Percentiles rank a stretch among this genome's conserved stretches.
Conservation (phyloP, 1,140 invertebrate genomes). For the Drosophila nebulosa region DNA sequence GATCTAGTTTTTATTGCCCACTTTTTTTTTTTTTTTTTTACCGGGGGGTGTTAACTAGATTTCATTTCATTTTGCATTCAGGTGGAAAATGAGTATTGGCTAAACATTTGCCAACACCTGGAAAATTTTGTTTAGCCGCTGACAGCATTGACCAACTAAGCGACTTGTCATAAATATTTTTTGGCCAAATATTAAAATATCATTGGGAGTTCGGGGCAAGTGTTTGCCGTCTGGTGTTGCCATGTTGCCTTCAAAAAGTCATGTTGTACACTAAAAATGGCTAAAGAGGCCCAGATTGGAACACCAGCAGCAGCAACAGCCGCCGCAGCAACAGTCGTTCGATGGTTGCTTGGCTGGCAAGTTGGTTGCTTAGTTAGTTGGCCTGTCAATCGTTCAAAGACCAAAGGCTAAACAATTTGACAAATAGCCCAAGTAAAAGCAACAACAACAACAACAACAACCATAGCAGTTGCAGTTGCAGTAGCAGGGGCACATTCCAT, state of each 20-base stretch:
- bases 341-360: neutral
- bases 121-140: neutral
- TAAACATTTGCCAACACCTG: slow-evolving; percentile 65
- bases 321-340: neutral
- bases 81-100: too few species aligned
- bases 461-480: slow-evolving; percentile 1
- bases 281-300: slow-evolving; percentile 46
- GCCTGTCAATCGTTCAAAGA: slow-evolving; percentile 70
- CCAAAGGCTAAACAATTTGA: slow-evolving; percentile 79
- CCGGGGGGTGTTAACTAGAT: slow-evolving; percentile 16
- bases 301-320: slow-evolving; percentile 37
- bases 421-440: slow-evolving; percentile 55
- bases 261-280: slow-evolving; percentile 18
- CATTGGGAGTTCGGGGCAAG: slow-evolving; percentile 10
- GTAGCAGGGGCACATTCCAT: neutral
- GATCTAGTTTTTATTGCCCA: neutral
- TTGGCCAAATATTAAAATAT: slow-evolving; percentile 61
- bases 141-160: slow-evolving; percentile 41
- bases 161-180: slow-evolving; percentile 51
- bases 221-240: slow-evolving; percentile 13
- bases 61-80: too few species aligned
- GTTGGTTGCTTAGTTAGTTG: slow-evolving; percentile 63
- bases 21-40: too few species aligned
- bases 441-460: slow-evolving; percentile 7
- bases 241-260: slow-evolving; percentile 9